Conservation (phyloP, 2,888 invertebrate species). For the Epicampocera succincta region DNA sequence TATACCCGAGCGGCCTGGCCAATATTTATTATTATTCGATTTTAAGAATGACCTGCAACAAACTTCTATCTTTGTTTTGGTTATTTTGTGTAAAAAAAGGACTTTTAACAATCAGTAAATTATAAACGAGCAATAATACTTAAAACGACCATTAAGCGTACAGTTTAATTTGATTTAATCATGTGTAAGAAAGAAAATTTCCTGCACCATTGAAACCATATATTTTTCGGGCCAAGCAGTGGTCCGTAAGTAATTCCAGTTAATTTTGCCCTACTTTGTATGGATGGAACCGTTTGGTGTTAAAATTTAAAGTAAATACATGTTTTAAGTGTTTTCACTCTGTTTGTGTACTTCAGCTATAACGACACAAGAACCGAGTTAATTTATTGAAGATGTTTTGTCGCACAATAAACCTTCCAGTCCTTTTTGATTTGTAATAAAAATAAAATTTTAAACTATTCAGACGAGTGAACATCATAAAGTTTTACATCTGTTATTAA, state of each 20-base stretch:
- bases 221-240: constrained; percentile 2
- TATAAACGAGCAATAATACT: no score
- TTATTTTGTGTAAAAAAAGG: no score
- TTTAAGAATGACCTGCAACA: no score
- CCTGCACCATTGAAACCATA: background rate
- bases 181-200: background rate
- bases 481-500: constrained; percentile 62
- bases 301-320: constrained; percentile 1
- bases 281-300: background rate
- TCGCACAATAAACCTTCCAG: background rate
- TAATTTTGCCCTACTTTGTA: constrained; percentile 43
- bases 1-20: no score
- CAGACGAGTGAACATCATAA: constrained; percentile 41
- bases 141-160: background rate
- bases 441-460: constrained; percentile 28
- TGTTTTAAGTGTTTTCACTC: background rate
- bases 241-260: constrained; percentile 37
- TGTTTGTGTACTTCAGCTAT: background rate
- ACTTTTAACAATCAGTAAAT: no score
- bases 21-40: no score
- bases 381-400: constrained; percentile 17
- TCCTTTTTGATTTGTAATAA: background rate
- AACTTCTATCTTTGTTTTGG: no score
- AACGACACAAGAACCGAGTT: background rate
- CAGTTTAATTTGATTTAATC: background rate